Base-by-base conservation (phyloP, 2,888 invertebrate species). In the Meiosimyza decipiens region DNA sequence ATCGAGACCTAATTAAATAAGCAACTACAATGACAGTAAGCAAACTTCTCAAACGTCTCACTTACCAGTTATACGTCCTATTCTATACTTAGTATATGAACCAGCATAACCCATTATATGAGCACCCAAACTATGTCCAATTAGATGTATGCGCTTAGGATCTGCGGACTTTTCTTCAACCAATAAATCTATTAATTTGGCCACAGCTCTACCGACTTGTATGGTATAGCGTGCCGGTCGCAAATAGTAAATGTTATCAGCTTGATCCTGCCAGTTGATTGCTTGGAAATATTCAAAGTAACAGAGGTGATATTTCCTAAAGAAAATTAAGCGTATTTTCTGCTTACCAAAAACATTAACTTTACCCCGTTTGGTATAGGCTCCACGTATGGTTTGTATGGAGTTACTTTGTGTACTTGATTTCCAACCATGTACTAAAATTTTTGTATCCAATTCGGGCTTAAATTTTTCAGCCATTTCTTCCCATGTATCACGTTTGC, bases 21-120 rank as follows among this genome's bases (percentile, higher is more conserved):
- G 15, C 1, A 16, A 12, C n/a, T 0, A 6, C 16, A 70, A 28
- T 13, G 13, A 22, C 33, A 64, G 12, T 5, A n/a, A 16, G 12
- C 2, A 1, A 15, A 52, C 6, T 15, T 3, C 18, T 11, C 11
- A 22, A 47, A 18, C 1, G 7, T 12, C 18, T 57, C 6, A 49
- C 52, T 62, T 80, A 88, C 91, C 92, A 65, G 92, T 92, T 6
- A 92, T 90, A 80, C 92, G 88, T 54, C 85, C 82, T 28, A 91
- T 84, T 47, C 85, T 87, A 72, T 83, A 81, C 33, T 82, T 82
- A 77, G 87, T 89, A 87, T 87, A 88, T 77, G 81, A 85, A 0
- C 90, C 91, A 3, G 90, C 88, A 79, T 89, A 89, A 6, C 91
- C 91, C 89, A 90, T 89, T 6, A 90, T 88, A 60, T 91, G 91